Evolutionary conservation across 2,797 vertebrate genomes (phyloP), one percentile per base, ranked within the genome.

Genomic region (Parauchenoglanis punctatus): DNA sequence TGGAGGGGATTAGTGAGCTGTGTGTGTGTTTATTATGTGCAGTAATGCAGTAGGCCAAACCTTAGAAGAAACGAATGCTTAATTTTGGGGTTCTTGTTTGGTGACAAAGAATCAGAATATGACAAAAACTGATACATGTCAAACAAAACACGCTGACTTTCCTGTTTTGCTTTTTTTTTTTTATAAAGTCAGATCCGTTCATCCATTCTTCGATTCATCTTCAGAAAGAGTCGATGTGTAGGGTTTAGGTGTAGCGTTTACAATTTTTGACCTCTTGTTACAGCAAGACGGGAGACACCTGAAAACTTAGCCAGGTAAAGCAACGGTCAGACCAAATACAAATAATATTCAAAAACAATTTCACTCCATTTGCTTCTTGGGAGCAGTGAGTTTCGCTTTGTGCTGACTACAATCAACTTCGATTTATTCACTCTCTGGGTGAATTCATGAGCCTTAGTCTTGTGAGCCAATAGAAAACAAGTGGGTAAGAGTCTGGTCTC

Each of bases 1-100:
- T 94, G 81, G 88, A 90, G 89, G 90, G 93, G 94, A 94, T 94
- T 94, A 93, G 85, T 87, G 88, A 87, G 90, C 89, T 92, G 25
- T 56, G 49, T 77, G 73, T 49, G 76, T 58, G 72, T 75, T 25
- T 28, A 11, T 35, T 56, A 78, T 78, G n/a, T 78, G 76, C 52
- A 56, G 17, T 78, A 78, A 77, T 31, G 25, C n/a, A 77, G 49
- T 7, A 80, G 20, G 35, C 11, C 58, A 35, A 44, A 44, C 31
- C 56, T 44, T 81, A 81, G 56, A 78, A 35, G 15, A 20, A 20
- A 4, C 3, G 18, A 35, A 52, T 15, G 72, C 72, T 59, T 31
- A 54, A 77, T 54, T 77, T 31, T 28, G 49, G 49, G 49, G 75
- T 18, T 56, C 17, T 7, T 54, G n/a, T 54, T 77, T 31, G 7